Base-by-base conservation (phyloP, 2,797 vertebrate species). In the Peromyscus nudipes region DNA sequence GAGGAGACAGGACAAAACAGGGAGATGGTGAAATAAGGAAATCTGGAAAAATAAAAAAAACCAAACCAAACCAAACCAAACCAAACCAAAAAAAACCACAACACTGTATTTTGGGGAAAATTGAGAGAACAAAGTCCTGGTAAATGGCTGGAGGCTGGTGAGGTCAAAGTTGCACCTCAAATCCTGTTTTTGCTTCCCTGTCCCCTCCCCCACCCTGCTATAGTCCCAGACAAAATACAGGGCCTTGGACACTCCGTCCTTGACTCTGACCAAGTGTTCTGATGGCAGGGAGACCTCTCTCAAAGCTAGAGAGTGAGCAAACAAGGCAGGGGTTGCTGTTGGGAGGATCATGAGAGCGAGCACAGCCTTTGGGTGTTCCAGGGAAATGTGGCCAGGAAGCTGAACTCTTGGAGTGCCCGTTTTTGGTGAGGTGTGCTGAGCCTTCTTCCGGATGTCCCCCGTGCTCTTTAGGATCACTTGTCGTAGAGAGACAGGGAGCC, bases 1-100 rank as follows among this genome's bases (percentile, higher is more conserved):
- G 73, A 85, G 55, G 89, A 65, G 94, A 92, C 89, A 95, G 52
- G 67, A 55, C 29, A 57, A 92, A 67, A 83, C 3, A 10, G 31
- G 43, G 71, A 73, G 52, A 64, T 71, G 60, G 62, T 62, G 64
- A 93, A 55, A 34, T n/a, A 86, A 76, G 75, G 40, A n/a, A 65
- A 31, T 29, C 43, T 84, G 1, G 11, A 16, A 52, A 52, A 0
- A 3, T 14, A 55, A 49, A 49, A 10, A 10, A 49, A 40, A 40
- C 40, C 40, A 40, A 40, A 40, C 40, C 40, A 40, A 40, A 40
- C 40, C 40, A 46, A 46, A 46, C 46, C 46, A 29, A 0, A 3
- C 49, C 10, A 49, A 49, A 49, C 4, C 43, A 46, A 46, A 49
- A 64, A 49, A 46, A 46, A 46, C 43, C 43, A 31, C 55, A 55